phyloP scores from a whole-genome alignment of 92 coral and sea anemone species.

The Epizoanthus fatuus region DNA sequence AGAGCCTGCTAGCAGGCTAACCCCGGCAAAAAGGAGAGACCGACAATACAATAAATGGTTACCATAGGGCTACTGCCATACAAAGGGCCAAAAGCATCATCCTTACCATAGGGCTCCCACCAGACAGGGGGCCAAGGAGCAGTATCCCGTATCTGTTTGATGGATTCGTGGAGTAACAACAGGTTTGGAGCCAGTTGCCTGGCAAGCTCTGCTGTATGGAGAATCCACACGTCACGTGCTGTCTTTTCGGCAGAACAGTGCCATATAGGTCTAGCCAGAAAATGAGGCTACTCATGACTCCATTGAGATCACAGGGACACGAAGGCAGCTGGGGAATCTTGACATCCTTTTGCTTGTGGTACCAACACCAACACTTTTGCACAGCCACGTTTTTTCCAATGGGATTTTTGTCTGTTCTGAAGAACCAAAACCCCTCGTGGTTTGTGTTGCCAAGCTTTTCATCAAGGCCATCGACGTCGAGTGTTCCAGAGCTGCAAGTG shows the following conservation, averaged over 20 bases:
- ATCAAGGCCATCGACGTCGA: conserved; percentile 44
- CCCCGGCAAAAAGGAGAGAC: too few relatives aligned
- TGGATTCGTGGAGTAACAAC: conserved; percentile 37
- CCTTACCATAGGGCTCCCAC: conserved; percentile 24
- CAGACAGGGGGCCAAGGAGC: conserved; percentile 13
- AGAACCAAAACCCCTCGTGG: conserved; percentile 56
- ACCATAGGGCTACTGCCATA: conserved; percentile 18
- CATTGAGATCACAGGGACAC: conserved; percentile 49
- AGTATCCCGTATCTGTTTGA: conserved; percentile 11
- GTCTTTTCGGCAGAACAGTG: neutral
- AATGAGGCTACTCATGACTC: neutral
- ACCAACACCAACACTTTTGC: conserved; percentile 65
- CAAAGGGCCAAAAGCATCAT: neutral
- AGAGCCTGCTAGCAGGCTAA: too few relatives aligned
- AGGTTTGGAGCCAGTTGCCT: conserved; percentile 19
- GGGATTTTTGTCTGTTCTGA: conserved; percentile 51
- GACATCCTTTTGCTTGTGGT: conserved; percentile 23
- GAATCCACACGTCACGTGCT: conserved; percentile 1
- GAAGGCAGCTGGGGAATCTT: conserved; percentile 45
- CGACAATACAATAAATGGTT: too few relatives aligned
- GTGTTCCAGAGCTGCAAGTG: conserved; percentile 56
- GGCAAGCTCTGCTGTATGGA: neutral
- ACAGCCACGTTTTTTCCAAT: neutral
- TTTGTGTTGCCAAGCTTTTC: conserved; percentile 49
- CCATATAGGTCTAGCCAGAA: conserved; percentile 9